Conservation (phyloP, 1,140 invertebrate species). For the Antheraea mylitta region DNA sequence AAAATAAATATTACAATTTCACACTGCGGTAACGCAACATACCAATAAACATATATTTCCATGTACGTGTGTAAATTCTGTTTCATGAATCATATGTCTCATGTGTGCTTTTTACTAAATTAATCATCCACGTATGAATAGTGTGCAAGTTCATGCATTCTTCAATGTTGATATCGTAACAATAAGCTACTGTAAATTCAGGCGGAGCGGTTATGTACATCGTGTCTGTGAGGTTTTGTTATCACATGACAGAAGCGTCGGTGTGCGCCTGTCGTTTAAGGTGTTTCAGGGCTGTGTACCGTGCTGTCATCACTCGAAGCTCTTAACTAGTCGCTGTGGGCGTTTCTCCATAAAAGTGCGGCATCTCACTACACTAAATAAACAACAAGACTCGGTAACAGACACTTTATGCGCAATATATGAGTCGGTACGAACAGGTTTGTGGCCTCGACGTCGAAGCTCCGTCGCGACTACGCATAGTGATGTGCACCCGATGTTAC, state of each 20-base stretch:
- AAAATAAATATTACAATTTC: conserved; percentile 30
- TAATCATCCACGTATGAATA: conserved; percentile 56
- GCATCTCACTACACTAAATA: conserved; percentile 73
- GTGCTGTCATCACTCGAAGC: conserved; percentile 65
- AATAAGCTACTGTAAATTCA: conserved; percentile 55
- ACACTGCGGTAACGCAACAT: conserved; percentile 23
- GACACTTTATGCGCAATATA: conserved; percentile 69
- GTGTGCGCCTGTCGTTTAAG: conserved; percentile 70
- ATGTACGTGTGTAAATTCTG: conserved; percentile 1
- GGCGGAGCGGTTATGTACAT: conserved; percentile 69
- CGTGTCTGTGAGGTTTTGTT: conserved; percentile 43
- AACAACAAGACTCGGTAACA: conserved; percentile 71
- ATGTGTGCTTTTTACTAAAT: conserved; percentile 49
- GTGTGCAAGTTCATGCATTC: conserved; percentile 65
- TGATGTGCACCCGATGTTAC: background rate
- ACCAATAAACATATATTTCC: conserved; percentile 23
- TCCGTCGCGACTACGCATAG: conserved; percentile 22
- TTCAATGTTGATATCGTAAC: conserved; percentile 48
- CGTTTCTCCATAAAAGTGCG: conserved; percentile 58
- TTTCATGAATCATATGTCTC: background rate
- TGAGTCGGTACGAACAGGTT: conserved; percentile 65
- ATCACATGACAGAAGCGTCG: conserved; percentile 64
- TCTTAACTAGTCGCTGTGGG: conserved; percentile 62
- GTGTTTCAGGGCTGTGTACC: conserved; percentile 59
- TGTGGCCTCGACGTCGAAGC: conserved; percentile 36